Base-by-base conservation (phyloP, 2,113 vertebrate species). In the Dipodomys spectabilis region DNA sequence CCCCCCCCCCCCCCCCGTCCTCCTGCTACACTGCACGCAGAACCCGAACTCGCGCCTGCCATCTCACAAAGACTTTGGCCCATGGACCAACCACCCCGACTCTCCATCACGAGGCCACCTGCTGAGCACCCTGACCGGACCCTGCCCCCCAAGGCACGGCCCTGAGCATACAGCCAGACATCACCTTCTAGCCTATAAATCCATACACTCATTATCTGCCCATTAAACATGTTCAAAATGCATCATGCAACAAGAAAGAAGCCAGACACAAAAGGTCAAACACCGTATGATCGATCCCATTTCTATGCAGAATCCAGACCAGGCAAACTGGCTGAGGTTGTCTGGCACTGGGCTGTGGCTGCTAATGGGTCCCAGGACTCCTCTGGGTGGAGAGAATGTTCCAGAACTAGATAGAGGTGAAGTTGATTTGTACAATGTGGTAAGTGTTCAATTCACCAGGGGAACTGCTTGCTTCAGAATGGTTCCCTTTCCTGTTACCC, bases 221-320 rank as follows among this genome's bases (percentile, higher is more conserved):
- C 12, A 9, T 12, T 6, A n/a, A 71, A 57, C 71, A 25, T 22
- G n/a, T 27, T 45, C 35, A 88, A 11, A 39, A 9, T 13, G 32
- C 9, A 0, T 11, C 1, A 5, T 1, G 2, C 28, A 0, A 1
- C 4, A 11, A 2, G 35, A 44, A 22, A 4, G 28, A 8, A 12
- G 12, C 44, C 12, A 1, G 3, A 4, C 13, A 1, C 10, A 2
- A 22, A 44, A 30, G 68, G 57, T 27, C 35, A n/a, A 4, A 8
- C 0, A 2, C 8, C 2, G 2, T 0, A 0, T 0, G 35, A 12
- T 0, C 53, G 15, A 57, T 22, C 32, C 5, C 0, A 57, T 8
- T 6, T 44, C 6, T 2, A 0, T 5, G 30, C n/a, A 39, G 18
- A 0, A 1, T 27, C 65, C 2, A 0, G 57, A 68, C 4, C 13